Base-by-base conservation (phyloP, 2,113 vertebrate genomes). In the Charadrius vociferus region DNA sequence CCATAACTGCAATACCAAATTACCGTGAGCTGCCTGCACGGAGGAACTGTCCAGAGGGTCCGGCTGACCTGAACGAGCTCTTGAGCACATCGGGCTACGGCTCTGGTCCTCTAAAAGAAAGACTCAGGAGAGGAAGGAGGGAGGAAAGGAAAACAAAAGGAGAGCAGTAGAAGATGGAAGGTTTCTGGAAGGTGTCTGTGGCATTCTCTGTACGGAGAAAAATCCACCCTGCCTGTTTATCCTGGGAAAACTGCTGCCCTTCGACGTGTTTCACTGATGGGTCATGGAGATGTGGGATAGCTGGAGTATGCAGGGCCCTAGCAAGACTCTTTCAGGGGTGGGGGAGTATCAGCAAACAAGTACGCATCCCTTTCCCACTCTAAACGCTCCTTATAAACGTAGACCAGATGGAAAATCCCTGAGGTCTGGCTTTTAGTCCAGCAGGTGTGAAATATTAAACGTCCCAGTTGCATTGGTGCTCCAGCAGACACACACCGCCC, bases 1-100 rank as follows among this genome's bases (percentile, higher is more conserved):
- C 66, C 9, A 18, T 0, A 14, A 67, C 45, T 94, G 92, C 78
- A 97, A 95, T 95, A 66, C 41, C 39, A 52, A 83, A 88, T 71
- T 23, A 37, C 27, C 3, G 2, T 2, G 52, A 72, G 75, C 47
- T 81, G 61, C 37, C 55, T 62, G 47, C 1, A 0, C 0, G 13
- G 52, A 32, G 53, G 24, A 75, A 67, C 30, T 3, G 2, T n/a
- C n/a, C 24, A 10, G 77, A 47, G 56, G 20, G 26, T 11, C 37
- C 1, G 3, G 56, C 66, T 86, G 52, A 32, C 52, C 78, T 32
- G 9, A 36, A 6, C 29, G 34, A 52, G 36, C 63, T 70, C 77
- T 73, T 39, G 32, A 65, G 34, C n/a, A 74, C 81, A 49, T 18
- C 39, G 16, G 50, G 30, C 22, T 20, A 5, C 4, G 4, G 14